phyloP scores from a whole-genome alignment of 2,113 vertebrate species.

The Macquaria australasica region DNA sequence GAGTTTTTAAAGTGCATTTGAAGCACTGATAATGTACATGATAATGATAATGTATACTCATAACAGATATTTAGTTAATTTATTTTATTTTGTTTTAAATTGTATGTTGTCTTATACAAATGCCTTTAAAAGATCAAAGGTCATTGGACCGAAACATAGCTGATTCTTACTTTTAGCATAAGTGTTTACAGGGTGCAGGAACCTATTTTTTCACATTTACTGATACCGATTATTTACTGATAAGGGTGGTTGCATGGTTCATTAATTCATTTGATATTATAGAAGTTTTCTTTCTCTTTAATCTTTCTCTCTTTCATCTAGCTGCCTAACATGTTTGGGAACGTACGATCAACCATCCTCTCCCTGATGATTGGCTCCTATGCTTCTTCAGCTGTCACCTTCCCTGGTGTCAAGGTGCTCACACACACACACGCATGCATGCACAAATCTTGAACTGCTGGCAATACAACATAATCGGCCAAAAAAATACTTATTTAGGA shows the following conservation, averaged over 20 bases:
- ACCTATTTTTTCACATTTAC: neutral
- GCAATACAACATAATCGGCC: neutral
- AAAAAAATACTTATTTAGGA: neutral
- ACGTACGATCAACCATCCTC: slow-evolving; percentile 78
- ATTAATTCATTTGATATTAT: neutral
- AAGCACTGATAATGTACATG: neutral
- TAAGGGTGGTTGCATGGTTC: neutral
- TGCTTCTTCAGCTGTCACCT: slow-evolving; percentile 83
- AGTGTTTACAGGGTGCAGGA: neutral
- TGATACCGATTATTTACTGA: neutral
- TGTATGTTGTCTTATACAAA: neutral
- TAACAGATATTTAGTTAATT: neutral
- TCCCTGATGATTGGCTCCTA: slow-evolving; percentile 84
- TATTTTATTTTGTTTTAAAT: neutral
- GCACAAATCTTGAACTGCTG: neutral
- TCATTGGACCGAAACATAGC: neutral
- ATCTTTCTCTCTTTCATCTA: slow-evolving; percentile 30
- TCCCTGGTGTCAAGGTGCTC: slow-evolving; percentile 79
- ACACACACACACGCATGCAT: neutral
- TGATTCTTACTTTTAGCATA: neutral
- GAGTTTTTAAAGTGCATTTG: neutral
- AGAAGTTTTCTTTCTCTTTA: neutral
- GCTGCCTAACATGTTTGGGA: slow-evolving; percentile 84
- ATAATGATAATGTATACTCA: neutral
- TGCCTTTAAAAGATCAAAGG: neutral